These are phyloP conservation scores for Subacronicta megacephala DNA, from an alignment of 2,888 invertebrate species.

Conservation along the genomic window DNA sequence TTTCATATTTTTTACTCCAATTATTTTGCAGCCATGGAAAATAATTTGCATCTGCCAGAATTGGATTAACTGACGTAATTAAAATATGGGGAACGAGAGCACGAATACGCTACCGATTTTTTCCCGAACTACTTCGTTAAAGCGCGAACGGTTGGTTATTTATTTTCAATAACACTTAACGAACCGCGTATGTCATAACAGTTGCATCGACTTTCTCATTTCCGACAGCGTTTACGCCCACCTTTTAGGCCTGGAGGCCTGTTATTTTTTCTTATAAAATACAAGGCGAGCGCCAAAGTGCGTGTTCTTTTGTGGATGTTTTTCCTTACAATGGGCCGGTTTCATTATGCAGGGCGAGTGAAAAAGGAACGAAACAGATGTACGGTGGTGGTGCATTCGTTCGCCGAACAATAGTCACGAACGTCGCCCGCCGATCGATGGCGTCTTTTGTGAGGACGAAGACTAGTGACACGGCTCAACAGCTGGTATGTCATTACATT, in stretches of 20 bases:
- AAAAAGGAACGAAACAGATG: constrained; percentile 89
- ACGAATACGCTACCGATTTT: constrained; percentile 34
- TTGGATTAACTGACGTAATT: constrained; percentile 10
- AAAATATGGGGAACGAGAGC: constrained; percentile 11
- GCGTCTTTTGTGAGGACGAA: constrained; percentile 78
- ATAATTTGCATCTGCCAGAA: constrained; percentile 5
- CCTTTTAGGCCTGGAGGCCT: constrained; percentile 78
- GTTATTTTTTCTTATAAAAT: constrained; percentile 86
- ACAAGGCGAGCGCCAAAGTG: constrained; percentile 75
- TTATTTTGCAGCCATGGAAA: constrained; percentile 6
- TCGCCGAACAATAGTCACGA: constrained; percentile 85
- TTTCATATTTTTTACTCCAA: constrained; percentile 9
- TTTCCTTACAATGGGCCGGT: constrained; percentile 84
- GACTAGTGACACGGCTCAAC: constrained; percentile 67
- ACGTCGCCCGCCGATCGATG: constrained; percentile 79
- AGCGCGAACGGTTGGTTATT: constrained; percentile 68
- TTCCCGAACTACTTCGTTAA: constrained; percentile 63
- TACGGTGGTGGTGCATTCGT: constrained; percentile 82
- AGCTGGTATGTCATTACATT: constrained; percentile 71
- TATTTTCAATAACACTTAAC: constrained; percentile 82
- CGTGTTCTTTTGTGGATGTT: constrained; percentile 87
- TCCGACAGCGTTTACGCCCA: constrained; percentile 84
- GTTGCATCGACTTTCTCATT: constrained; percentile 86
- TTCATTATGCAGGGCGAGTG: constrained; percentile 85
- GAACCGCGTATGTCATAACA: constrained; percentile 87